Evolutionary conservation across 2,797 vertebrate genomes (phyloP).

Genomic region (Acanthopagrus latus): DNA sequence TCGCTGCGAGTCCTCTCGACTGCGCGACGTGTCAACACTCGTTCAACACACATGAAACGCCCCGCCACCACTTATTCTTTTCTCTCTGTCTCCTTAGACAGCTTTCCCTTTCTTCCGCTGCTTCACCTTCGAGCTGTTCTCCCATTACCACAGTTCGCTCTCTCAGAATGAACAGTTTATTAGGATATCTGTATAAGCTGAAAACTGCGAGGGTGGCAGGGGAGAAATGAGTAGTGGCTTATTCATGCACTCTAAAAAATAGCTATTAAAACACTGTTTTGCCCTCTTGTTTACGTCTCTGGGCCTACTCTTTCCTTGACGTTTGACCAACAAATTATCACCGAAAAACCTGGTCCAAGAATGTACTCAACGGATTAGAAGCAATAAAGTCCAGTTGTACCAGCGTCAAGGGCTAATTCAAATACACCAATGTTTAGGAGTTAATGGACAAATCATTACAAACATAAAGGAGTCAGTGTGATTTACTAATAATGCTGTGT

Average conservation of each 20-base stretch:
- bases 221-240: not conserved
- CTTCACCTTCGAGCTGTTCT: not conserved
- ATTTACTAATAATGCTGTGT: conserved; percentile 69
- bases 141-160: not conserved
- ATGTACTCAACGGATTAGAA: conserved; percentile 42
- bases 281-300: not conserved
- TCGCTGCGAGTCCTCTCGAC: conserved; percentile 57
- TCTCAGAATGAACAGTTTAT: conserved; percentile 16
- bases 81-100: conserved; percentile 35
- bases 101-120: conserved; percentile 14
- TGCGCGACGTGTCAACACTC: conserved; percentile 67
- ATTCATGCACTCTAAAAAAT: conserved; percentile 4
- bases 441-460: conserved; percentile 71
- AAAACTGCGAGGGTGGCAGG: not conserved
- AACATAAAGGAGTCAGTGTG: conserved; percentile 64
- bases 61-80: conserved; percentile 29
- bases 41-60: conserved; percentile 42
- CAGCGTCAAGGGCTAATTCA: conserved; percentile 36
- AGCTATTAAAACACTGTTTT: conserved; percentile 13
- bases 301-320: conserved; percentile 9
- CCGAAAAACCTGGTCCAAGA: conserved; percentile 33
- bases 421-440: conserved; percentile 46
- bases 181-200: not conserved
- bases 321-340: conserved; percentile 31
- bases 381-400: conserved; percentile 27